A percentile compares a stretch with the other conserved stretches of the same genome.
Conservation (phyloP, 2,797 vertebrate species). For the Poecilia gillii region DNA sequence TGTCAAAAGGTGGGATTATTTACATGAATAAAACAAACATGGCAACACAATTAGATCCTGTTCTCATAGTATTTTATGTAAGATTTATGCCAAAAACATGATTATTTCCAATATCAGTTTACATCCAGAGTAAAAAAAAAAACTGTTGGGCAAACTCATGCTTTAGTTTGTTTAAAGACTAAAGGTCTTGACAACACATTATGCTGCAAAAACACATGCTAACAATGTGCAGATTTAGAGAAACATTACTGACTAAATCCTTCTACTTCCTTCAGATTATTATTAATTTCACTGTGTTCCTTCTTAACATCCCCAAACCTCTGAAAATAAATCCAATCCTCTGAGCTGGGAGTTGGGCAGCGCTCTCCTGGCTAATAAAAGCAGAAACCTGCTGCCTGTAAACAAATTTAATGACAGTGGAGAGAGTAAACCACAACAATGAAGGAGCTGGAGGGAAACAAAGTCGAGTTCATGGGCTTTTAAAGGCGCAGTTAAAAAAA, state of each 20-base stretch:
- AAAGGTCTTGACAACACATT: not conserved
- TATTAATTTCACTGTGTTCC: not conserved
- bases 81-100: not conserved
- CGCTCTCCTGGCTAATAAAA: not conserved
- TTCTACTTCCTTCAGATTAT: not conserved
- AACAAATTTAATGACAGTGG: not conserved
- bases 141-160: not conserved
- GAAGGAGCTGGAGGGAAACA: not conserved
- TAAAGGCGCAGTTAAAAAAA: not conserved
- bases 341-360: not conserved
- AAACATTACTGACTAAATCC: not conserved
- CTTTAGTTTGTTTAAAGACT: not conserved
- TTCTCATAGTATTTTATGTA: not conserved
- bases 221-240: not conserved
- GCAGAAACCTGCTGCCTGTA: constrained; percentile 3
- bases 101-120: not conserved
- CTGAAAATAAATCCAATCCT: not conserved
- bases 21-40: not conserved
- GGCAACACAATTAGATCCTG: not conserved
- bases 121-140: not conserved
- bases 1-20: constrained; percentile 72
- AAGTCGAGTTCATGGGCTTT: not conserved
- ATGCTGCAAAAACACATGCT: not conserved
- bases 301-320: not conserved
- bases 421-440: not conserved